Base-by-base conservation (phyloP, 2,797 vertebrate genomes). In the Falco cherrug region DNA sequence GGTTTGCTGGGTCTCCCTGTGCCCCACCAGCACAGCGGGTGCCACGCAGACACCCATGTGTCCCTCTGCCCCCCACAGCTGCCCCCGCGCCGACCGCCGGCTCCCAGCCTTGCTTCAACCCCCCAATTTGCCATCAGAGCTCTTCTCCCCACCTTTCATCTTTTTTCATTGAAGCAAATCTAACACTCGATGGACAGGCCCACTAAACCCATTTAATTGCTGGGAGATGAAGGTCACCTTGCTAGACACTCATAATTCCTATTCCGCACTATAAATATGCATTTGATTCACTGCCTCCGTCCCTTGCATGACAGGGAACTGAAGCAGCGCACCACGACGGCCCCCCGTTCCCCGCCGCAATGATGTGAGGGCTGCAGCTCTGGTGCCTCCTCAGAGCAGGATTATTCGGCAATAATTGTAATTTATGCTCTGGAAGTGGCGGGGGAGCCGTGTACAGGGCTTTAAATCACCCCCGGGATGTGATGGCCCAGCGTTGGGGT, bases 221-320 rank as follows among this genome's bases (percentile, higher is more conserved):
- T n/a, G 22, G 56, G 86, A 39, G 67, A 29, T 57, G 95, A 96
- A 93, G 91, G 95, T 94, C 94, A 96, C 96, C 92, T 91, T 95
- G 96, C 51, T n/a, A 67, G 82, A 60, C n/a, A 41, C 91, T 93
- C 95, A 11, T 48, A 53, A 48, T 87, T 93, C 81, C 71, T 29
- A 22, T 48, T 68, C 25, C 43, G 37, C 57, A 9, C 96, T 89
- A 91, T 95, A 96, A 95, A 96, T 96, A 84, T 9, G 17, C 70
- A 28, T 84, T 90, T 95, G 95, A 97, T 89, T 96, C 93, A 95
- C 76, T 59, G 56, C 65, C 92, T 90, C 75, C 63, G 45, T 76
- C 45, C 76, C 51, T 74, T 90, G 81, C n/a, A 47, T 80, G 73
- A n/a, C 5, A 0, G 33, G 78, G 50, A 33, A 69, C 0, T 25